Base-by-base conservation (phyloP, 2,797 vertebrate genomes). In the Allobates femoralis region DNA sequence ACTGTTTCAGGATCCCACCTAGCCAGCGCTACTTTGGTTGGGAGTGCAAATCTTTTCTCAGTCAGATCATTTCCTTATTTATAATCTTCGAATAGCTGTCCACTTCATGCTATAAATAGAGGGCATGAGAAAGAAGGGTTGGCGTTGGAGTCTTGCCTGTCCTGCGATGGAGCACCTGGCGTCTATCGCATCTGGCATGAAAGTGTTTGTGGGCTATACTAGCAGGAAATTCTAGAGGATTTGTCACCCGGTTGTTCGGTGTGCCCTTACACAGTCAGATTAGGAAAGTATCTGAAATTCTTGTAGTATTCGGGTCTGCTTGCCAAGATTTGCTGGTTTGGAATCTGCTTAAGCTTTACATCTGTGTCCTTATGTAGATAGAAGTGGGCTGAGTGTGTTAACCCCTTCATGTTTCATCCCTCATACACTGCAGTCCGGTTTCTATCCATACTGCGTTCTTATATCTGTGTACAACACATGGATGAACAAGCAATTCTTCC, bases 31-130 rank as follows among this genome's bases (percentile, higher is more conserved):
- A 85, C 85, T 85, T 85, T 79, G 30, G 69, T 56, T 19, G n/a
- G n/a, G n/a, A 77, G 83, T 88, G 83, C 79, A 81, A 88, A 85
- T 69, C 83, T 81, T 26, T 74, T 56, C 51, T 85, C 79, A 23
- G 37, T 58, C 71, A 62, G 78, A 83, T 85, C 71, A 77, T 79
- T 81, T 85, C 87, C 78, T 88, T 85, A 77, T 85, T 76, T 85
- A 88, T 85, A 77, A 85, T 76, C 78, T 75, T 67, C 51, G 78
- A 81, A 46, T 50, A 41, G 26, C 82, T 50, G 67, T 88, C 77
- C 81, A 28, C 79, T 51, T 50, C 51, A 37, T 1, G 11, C 71
- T 85, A 88, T 85, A 77, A 85, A 88, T 81, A 88, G 83, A 34
- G 46, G n/a, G 34, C 28, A 46, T 81, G 80, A 75, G 81, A 50